Percentiles rank a stretch among this genome's conserved stretches.
Conservation (phyloP, 2,888 invertebrate species). For the Saturnia pavonia region DNA sequence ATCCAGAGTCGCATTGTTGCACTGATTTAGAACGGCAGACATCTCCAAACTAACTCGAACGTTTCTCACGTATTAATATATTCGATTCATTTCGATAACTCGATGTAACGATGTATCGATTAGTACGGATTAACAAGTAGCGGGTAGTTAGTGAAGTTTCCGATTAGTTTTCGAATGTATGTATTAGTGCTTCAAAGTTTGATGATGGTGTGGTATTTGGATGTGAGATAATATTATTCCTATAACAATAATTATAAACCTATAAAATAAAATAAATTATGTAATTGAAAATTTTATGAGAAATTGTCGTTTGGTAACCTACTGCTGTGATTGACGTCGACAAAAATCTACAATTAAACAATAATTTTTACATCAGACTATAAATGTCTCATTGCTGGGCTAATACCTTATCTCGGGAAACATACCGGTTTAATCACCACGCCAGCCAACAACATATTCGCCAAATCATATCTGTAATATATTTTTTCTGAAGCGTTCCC, state of each 20-base stretch:
- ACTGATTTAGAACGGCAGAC: conserved; percentile 73
- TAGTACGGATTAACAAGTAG: conserved; percentile 32
- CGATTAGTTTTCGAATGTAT: conserved; percentile 13
- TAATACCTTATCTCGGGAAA: no score
- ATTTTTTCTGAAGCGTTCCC: no score
- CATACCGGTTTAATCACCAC: no score
- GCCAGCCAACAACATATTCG: no score
- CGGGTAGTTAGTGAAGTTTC: conserved; percentile 15
- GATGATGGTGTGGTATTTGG: background rate
- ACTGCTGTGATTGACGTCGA: no score
- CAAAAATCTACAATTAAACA: no score
- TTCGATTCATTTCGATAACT: conserved; percentile 77
- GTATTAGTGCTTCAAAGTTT: conserved; percentile 16
- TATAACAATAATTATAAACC: no score
- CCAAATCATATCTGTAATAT: no score
- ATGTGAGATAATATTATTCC: background rate
- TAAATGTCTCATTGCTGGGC: no score
- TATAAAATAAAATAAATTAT: background rate
- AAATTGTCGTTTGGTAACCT: no score
- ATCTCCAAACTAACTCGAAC: conserved; percentile 75
- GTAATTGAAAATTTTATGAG: no score
- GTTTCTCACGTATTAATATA: conserved; percentile 79
- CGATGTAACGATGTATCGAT: conserved; percentile 73
- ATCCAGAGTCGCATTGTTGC: conserved; percentile 73
- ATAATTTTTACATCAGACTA: no score